Base-by-base conservation (phyloP, 2,888 invertebrate species). In the Malthinus flaveolus region DNA sequence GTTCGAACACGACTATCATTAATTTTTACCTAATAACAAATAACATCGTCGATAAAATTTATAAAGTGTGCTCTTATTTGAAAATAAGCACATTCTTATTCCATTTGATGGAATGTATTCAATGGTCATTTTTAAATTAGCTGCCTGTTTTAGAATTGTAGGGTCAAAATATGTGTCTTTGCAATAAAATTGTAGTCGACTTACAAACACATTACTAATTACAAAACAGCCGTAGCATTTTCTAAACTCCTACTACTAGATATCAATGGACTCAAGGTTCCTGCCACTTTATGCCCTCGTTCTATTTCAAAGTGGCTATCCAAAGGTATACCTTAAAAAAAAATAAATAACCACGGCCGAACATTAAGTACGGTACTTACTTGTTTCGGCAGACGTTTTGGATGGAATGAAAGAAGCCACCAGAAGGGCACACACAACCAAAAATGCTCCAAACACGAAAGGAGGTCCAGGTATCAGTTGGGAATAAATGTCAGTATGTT, bases 371-470 rank as follows among this genome's bases (percentile, higher is more conserved):
- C 5, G 4, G 6, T 80, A 85, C 86, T 84, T 79, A 87, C 87
- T 79, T 81, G 85, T 84, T 80, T 81, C 84, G 75, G 78, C 69
- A 69, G 78, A 79, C 73, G 79, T 78, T 79, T 80, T 82, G 70
- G 79, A 72, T 60, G 81, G 81, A 79, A 93, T 89, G 81, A 93
- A 93, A 46, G 91, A 87, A 49, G 93, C 92, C 71, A 98, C 96
- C 70, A 97, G 82, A 70, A 99, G 86, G 60, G 98, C 98, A 78
- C 95, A 90, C 71, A 98, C 90, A 68, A 98, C 98, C 80, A 99
- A 86, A 76, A 98, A 84, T 52, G 98, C 96, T 60, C 99, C 99
- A 80, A 98, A 92, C 63, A 98, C 94, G 80, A 99, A 99, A 9
- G 99, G 98, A 56, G 99, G 99, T 1, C 99, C 99, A 34, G 97